Conservation (phyloP, 2,888 invertebrate species). For the Periphyllus acericola region DNA sequence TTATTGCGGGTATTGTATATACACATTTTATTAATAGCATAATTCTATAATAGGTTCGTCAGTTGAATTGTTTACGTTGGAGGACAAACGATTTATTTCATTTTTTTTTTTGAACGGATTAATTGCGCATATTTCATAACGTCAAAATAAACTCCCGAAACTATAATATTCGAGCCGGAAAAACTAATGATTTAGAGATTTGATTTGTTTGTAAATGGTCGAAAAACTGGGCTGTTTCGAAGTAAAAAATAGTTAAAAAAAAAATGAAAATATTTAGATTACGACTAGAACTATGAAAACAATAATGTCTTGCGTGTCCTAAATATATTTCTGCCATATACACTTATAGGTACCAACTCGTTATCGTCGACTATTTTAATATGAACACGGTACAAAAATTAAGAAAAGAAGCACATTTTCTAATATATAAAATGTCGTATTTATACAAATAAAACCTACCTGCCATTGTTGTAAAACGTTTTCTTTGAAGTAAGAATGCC, state of each 20-base stretch:
- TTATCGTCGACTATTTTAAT: not conserved
- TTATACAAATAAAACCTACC: not conserved
- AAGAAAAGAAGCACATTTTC: not conserved
- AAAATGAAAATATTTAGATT: not conserved
- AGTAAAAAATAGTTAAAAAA: not conserved
- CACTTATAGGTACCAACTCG: not conserved
- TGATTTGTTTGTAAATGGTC: not conserved
- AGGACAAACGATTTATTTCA: slow-evolving; percentile 29
- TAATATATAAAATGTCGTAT: not conserved
- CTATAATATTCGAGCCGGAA: not conserved
- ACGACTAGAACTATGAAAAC: not conserved
- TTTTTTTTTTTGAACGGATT: slow-evolving; percentile 15
- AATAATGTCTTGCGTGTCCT: not conserved
- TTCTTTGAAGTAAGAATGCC: not conserved
- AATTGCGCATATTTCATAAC: not conserved
- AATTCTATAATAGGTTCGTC: slow-evolving; percentile 35
- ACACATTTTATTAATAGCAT: not conserved
- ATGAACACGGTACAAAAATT: not conserved
- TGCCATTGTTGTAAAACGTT: not conserved
- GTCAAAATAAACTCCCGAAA: not conserved
- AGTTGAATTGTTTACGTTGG: slow-evolving; percentile 9
- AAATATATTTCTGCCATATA: not conserved
- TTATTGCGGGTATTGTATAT: not conserved
- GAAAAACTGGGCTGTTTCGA: not conserved
- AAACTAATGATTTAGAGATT: not conserved